Percentiles rank a stretch among this genome's conserved stretches.
These are phyloP conservation scores for Poecilia picta DNA, from an alignment of 2,797 vertebrate genomes.

Conservation along the genomic window DNA sequence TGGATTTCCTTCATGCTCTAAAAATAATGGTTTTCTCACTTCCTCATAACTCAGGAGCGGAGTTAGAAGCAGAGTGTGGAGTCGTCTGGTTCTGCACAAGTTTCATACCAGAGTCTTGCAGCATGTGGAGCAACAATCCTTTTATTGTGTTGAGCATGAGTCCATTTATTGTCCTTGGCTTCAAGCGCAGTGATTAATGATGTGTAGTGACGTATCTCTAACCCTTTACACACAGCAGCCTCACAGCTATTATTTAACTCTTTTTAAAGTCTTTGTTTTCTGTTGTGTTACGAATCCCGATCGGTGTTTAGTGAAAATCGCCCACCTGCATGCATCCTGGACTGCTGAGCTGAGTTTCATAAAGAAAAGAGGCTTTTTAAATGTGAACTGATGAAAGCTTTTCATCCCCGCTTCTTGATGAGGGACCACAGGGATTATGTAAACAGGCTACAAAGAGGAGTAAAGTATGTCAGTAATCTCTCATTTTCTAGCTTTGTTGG, in stretches of 20 bases:
- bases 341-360: slow-evolving; percentile 55
- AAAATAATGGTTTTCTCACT: slow-evolving; percentile 28
- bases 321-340: slow-evolving; percentile 60
- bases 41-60: slow-evolving; percentile 16
- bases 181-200: slow-evolving; percentile 55
- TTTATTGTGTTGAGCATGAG: slow-evolving; percentile 29
- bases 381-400: slow-evolving; percentile 62
- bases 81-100: slow-evolving; percentile 30
- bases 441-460: slow-evolving; percentile 69
- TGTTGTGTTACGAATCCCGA: slow-evolving; percentile 25
- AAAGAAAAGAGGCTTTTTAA: slow-evolving; percentile 52
- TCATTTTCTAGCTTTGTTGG: slow-evolving; percentile 60
- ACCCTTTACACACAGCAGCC: slow-evolving; percentile 11
- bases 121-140: slow-evolving; percentile 26
- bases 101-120: slow-evolving; percentile 30
- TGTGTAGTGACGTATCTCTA: slow-evolving; percentile 29
- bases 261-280: slow-evolving; percentile 15
- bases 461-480: slow-evolving; percentile 58
- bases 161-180: slow-evolving; percentile 57
- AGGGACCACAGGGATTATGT: slow-evolving; percentile 66
- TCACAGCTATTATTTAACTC: not conserved
- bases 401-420: slow-evolving; percentile 63
- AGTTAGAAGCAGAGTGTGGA: slow-evolving; percentile 15
- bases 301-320: slow-evolving; percentile 51
- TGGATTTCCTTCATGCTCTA: slow-evolving; percentile 15